Evolutionary conservation across 2,113 vertebrate genomes (phyloP).

Genomic region (Aphyosemion australe): DNA sequence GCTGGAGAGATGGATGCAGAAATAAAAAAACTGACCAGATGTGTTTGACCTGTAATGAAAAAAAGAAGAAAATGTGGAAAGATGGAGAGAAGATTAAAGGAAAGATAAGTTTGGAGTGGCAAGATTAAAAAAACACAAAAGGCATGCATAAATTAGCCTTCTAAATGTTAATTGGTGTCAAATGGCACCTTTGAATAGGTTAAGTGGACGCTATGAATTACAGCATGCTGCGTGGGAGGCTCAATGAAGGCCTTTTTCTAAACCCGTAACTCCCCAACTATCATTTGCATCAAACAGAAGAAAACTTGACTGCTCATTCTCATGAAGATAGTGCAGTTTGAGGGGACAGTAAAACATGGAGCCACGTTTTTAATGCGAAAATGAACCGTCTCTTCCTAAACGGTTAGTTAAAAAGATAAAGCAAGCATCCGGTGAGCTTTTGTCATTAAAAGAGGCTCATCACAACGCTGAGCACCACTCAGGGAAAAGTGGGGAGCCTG

Average conservation of each 20-base stretch:
- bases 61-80: slow-evolving; percentile 18
- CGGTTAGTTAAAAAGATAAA: neutral
- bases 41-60: slow-evolving; percentile 32
- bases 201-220: slow-evolving; percentile 58
- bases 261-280: slow-evolving; percentile 59
- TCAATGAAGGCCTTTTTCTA: slow-evolving; percentile 48
- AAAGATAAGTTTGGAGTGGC: neutral
- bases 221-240: slow-evolving; percentile 43
- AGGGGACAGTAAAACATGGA: slow-evolving; percentile 11
- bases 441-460: neutral
- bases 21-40: slow-evolving; percentile 4
- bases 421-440: neutral
- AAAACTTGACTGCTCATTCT: slow-evolving; percentile 19
- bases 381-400: slow-evolving; percentile 19
- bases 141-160: slow-evolving; percentile 52
- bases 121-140: slow-evolving; percentile 24
- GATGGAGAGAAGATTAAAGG: slow-evolving; percentile 15
- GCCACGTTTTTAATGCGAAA: slow-evolving; percentile 43
- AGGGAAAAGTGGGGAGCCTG: slow-evolving; percentile 18
- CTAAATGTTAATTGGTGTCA: slow-evolving; percentile 67
- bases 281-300: slow-evolving; percentile 53
- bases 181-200: slow-evolving; percentile 65
- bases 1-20: slow-evolving; percentile 8
- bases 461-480: slow-evolving; percentile 13
- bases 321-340: slow-evolving; percentile 24